Conservation (phyloP, 2,888 invertebrate genomes). For the Coelinius sp. region DNA sequence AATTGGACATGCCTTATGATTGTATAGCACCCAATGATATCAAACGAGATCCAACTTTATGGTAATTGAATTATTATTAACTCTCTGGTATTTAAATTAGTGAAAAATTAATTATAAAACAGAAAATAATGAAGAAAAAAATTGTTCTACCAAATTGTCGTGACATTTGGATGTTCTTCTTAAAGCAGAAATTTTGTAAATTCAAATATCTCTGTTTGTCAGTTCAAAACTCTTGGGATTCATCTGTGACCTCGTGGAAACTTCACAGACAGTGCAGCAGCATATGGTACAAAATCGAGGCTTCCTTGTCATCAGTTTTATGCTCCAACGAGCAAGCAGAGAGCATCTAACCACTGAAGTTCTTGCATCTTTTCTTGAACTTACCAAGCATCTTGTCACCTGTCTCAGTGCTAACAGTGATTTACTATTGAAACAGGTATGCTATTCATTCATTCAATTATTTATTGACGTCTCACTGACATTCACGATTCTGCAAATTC, state of each 20-base stretch:
- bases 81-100: neutral
- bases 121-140: neutral
- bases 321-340: constrained; percentile 92
- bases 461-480: neutral
- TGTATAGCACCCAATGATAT: constrained; percentile 82
- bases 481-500: neutral
- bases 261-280: constrained; percentile 97
- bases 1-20: constrained; percentile 95
- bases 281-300: constrained; percentile 99
- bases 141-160: neutral
- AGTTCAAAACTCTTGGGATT: constrained; percentile 97
- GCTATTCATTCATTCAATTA: constrained; percentile 18
- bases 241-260: constrained; percentile 97
- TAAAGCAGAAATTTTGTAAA: neutral
- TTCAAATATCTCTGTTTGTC: constrained; percentile 45
- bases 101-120: too few relatives aligned
- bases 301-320: constrained; percentile 97
- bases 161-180: neutral
- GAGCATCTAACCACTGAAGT: constrained; percentile 96
- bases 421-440: constrained; percentile 91
- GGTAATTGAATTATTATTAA: constrained; percentile 74
- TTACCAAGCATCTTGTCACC: constrained; percentile 93
- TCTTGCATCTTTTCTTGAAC: constrained; percentile 89
- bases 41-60: constrained; percentile 89
- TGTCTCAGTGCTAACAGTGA: constrained; percentile 94